A percentile compares a stretch with the other conserved stretches of the same genome.
These are phyloP conservation scores for Flexamia atlantica DNA, from an alignment of 2,888 invertebrate species.

Conservation along the genomic window DNA sequence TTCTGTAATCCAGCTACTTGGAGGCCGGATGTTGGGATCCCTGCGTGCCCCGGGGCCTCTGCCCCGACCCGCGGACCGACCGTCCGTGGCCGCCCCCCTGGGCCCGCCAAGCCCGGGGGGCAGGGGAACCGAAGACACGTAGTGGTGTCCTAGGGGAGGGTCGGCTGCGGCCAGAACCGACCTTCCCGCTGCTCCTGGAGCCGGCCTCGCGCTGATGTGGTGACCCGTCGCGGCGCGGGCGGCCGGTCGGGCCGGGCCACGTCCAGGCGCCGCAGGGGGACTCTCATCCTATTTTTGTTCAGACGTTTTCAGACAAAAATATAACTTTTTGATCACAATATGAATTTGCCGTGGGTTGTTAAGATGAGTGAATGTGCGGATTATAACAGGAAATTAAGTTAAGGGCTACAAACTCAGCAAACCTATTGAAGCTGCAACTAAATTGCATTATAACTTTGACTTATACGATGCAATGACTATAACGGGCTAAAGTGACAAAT, in stretches of 20 bases:
- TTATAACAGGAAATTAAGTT: no score
- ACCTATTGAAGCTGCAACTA: no score
- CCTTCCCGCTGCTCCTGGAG: constrained; percentile 29
- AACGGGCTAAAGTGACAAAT: no score
- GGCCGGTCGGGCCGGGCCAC: neutral
- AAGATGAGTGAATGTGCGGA: no score
- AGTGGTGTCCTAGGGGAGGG: constrained; percentile 47
- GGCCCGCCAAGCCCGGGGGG: constrained; percentile 49
- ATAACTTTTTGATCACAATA: no score
- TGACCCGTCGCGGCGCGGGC: constrained; percentile 28
- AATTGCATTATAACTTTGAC: no score
- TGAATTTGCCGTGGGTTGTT: no score
- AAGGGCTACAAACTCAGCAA: no score
- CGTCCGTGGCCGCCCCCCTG: constrained; percentile 32
- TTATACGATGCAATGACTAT: no score
- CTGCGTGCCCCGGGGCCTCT: constrained; percentile 29
- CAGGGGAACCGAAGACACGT: constrained; percentile 51
- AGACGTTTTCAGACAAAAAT: no score
- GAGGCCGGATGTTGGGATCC: constrained; percentile 56
- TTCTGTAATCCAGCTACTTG: constrained; percentile 54
- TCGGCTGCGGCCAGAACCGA: constrained; percentile 31
- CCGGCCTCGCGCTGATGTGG: constrained; percentile 42
- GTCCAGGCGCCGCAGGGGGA: constrained; percentile 43
- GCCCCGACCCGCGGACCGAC: neutral
- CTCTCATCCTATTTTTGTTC: constrained; percentile 52